Conservation (phyloP, 2,888 invertebrate species). For the Drosophila phalerata region DNA sequence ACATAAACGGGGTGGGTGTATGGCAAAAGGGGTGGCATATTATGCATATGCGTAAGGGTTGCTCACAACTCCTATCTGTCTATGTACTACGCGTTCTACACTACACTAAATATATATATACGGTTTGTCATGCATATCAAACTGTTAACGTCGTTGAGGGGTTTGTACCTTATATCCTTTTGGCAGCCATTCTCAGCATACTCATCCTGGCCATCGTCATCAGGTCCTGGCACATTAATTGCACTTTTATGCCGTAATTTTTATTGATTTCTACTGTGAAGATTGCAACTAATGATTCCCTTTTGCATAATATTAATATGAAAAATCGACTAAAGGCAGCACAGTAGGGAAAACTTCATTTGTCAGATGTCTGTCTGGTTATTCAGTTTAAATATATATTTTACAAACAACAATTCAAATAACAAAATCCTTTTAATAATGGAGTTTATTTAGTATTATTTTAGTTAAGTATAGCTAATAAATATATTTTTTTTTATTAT, state of each 20-base stretch:
- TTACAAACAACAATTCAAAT: not conserved
- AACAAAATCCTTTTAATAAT: too few species aligned
- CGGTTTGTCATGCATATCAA: conserved; percentile 56
- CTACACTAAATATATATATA: not conserved
- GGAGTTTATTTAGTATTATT: too few species aligned
- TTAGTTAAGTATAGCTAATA: too few species aligned
- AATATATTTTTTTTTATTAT: too few species aligned
- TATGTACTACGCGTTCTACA: conserved; percentile 10
- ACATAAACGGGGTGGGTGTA: conserved; percentile 52
- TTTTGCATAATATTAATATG: conserved; percentile 49
- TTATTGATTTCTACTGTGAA: conserved; percentile 61
- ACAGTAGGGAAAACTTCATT: not conserved
- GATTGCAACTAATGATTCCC: conserved; percentile 34
- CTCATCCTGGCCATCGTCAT: conserved; percentile 32
- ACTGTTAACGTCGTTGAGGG: conserved; percentile 17
- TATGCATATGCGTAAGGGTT: conserved; percentile 74
- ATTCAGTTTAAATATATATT: not conserved
- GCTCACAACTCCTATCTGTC: conserved; percentile 23
- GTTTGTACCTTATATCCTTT: conserved; percentile 10
- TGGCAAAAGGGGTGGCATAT: conserved; percentile 69
- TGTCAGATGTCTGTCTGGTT: not conserved
- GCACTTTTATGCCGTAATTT: conserved; percentile 71
- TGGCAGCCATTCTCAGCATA: conserved; percentile 48
- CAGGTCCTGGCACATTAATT: conserved; percentile 71
- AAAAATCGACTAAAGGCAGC: not conserved